Evolutionary conservation across 2,797 vertebrate genomes (phyloP), one percentile per base, ranked within the genome.

Genomic region (Galago senegalensis): DNA sequence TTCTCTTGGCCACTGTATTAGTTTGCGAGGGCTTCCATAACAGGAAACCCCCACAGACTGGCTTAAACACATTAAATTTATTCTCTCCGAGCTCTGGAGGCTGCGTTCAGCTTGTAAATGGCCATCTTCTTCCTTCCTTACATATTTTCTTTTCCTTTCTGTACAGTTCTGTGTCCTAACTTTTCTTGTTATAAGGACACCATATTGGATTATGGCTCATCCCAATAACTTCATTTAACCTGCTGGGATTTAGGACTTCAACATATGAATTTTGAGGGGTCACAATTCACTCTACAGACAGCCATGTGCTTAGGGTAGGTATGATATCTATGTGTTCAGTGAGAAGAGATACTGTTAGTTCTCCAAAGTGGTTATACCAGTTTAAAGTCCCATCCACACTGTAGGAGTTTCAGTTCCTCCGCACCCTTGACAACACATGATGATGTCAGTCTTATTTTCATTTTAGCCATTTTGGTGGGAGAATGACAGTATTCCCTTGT

Each of bases 231-330:
- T 92, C 11, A 81, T 46, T 75, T 56, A 69, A 49, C 16, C 10
- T 72, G 61, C 25, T 84, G 56, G 37, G 3, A 31, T 29, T 61
- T 40, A 82, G 21, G 43, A 76, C 29, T 18, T 75, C 27, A 53
- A n/a, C 27, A 8, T 53, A 40, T 1, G 25, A 46, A 56, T 81
- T 46, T 76, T 11, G 4, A 3, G 5, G 34, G 18, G 37, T 58
- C 34, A 75, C 16, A 8, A 29, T 31, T 63, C 14, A 34, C 27
- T 46, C 49, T 29, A 4, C 3, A 56, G 46, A 31, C 1, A n/a
- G 31, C 34, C 25, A 34, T 0, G 0, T 46, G 20, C 5, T 3
- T n/a, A 12, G 27, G 9, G 43, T 13, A 40, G 20, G 49, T 18
- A 7, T 83, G 49, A 53, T 53, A 53, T 53, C 49, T 53, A 53